Evolutionary conservation across 2,797 vertebrate species (phyloP), one percentile per base, ranked within the genome.

Genomic region (Heterohyrax brucei): DNA sequence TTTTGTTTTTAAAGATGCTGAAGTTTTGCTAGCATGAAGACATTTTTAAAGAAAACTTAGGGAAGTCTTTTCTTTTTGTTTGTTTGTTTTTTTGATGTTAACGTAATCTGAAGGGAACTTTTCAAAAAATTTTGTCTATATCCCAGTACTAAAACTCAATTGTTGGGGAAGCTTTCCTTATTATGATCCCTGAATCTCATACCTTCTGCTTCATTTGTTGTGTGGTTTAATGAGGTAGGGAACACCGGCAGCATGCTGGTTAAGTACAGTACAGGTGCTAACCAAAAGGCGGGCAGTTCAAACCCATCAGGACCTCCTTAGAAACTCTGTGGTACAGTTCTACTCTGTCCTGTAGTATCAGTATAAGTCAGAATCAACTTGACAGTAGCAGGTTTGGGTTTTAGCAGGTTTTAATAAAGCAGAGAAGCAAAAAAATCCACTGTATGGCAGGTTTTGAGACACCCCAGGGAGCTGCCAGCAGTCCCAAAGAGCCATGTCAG

Each of bases 71-170:
- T n/a, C n/a, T n/a, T n/a, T 22, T 83, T 53, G 89, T 78, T 16
- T 77, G 2, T 22, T 7, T 8, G 12, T 95, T 50, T 39, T 79
- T 89, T 62, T 14, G 30, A 89, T 87, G 72, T 56, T 61, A 93
- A 80, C 24, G 50, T 80, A 92, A 78, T n/a, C 19, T 88, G 53
- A 88, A 94, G 83, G 62, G 14, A 89, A 62, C 18, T 75, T 91
- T 96, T 66, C 68, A 76, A 82, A 87, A 56, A 30, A 44, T 75
- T 79, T 46, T 90, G 46, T 93, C 94, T 91, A 39, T 83, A 39
- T 80, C 84, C 5, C 2, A 82, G 26, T 89, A 10, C 39, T 9
- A 76, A 87, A 78, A 83, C 70, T 95, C 68, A 68, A 70, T 48
- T 12, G 21, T 33, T 56, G 10, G 24, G 10, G 50, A 82, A 68